Evolutionary conservation across 2,797 vertebrate genomes (phyloP).

Genomic region (Neosalanx taihuensis): DNA sequence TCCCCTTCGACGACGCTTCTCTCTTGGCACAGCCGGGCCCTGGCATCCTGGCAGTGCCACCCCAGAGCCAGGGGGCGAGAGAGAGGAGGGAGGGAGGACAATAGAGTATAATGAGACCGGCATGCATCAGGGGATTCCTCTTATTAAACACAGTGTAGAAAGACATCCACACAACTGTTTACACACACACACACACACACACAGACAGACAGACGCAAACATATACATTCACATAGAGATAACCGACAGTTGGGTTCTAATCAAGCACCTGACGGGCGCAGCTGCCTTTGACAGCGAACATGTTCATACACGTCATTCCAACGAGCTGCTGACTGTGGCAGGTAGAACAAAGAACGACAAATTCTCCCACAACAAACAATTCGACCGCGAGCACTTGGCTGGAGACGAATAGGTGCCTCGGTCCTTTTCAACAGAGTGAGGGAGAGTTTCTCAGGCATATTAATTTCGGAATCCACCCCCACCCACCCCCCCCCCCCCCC

Average conservation of each 20-base stretch:
- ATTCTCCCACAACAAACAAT: constrained; percentile 8
- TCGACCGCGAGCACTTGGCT: neutral
- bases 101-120: constrained; percentile 71
- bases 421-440: too few species aligned
- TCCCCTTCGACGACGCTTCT: constrained; percentile 22
- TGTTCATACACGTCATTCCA: constrained; percentile 69
- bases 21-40: constrained; percentile 10
- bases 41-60: neutral
- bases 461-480: too few species aligned
- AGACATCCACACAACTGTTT: constrained; percentile 16
- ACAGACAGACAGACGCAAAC: constrained; percentile 33
- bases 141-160: constrained; percentile 53
- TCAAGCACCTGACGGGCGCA: constrained; percentile 62
- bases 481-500: too few species aligned
- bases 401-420: neutral
- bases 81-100: constrained; percentile 57
- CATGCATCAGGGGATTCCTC: constrained; percentile 68
- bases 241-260: constrained; percentile 2
- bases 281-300: constrained; percentile 58
- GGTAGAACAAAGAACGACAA: constrained; percentile 30
- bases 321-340: constrained; percentile 55
- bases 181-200: constrained; percentile 22
- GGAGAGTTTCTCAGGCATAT: too few species aligned
- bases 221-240: constrained; percentile 24
- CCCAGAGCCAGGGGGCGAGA: constrained; percentile 31